These are phyloP conservation scores for Oreotrochilus melanogaster DNA, from an alignment of 2,113 vertebrate species.

Conservation along the genomic window DNA sequence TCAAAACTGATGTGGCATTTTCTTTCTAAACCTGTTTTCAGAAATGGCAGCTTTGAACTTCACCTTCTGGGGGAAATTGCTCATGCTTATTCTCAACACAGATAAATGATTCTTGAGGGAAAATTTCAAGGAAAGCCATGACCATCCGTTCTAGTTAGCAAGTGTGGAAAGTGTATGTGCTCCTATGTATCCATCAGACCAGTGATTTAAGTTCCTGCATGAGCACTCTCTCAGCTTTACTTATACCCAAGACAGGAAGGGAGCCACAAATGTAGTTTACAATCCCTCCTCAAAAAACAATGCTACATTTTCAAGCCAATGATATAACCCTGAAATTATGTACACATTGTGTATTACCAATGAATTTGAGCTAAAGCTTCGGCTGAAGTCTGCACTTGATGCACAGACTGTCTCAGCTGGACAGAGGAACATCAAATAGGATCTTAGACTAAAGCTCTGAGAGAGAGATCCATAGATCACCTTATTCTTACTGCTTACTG, in stretches of 20 bases:
- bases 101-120: not conserved
- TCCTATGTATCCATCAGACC: not conserved
- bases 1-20: conserved; percentile 24
- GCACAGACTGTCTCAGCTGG: conserved; percentile 19
- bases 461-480: not conserved
- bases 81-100: conserved; percentile 15
- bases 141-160: not conserved
- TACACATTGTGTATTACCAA: not conserved
- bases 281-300: not conserved
- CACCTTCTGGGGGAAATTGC: conserved; percentile 18
- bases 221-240: not conserved
- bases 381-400: not conserved
- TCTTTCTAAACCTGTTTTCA: conserved; percentile 26
- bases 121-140: conserved; percentile 16
- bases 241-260: not conserved
- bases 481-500: not conserved
- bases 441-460: not conserved
- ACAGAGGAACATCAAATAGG: conserved; percentile 22
- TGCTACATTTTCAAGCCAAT: not conserved
- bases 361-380: not conserved
- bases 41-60: conserved; percentile 44
- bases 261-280: not conserved
- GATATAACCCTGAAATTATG: not conserved
- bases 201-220: not conserved
- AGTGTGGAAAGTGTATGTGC: not conserved